Percentiles rank a stretch among this genome's conserved stretches.
These are phyloP conservation scores for Catharus ustulatus DNA, from an alignment of 2,797 vertebrate species.

Conservation along the genomic window DNA sequence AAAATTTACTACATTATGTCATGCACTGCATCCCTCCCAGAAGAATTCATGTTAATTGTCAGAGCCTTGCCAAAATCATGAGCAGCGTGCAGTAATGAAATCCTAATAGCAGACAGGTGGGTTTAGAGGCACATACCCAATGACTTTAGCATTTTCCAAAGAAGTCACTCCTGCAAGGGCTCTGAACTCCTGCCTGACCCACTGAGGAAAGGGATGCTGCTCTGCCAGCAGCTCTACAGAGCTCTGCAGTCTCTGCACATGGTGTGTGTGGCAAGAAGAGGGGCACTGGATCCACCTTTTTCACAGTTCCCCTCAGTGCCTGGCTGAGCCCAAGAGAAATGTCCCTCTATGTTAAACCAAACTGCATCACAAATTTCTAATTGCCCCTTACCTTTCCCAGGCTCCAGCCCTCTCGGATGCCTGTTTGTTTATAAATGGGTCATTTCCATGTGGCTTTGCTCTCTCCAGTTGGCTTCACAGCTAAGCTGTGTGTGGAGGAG, in stretches of 20 bases:
- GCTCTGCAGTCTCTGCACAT: background rate
- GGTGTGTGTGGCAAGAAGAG: background rate
- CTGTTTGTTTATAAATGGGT: background rate
- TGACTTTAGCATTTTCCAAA: background rate
- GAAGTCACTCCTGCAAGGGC: background rate
- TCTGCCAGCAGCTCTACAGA: background rate
- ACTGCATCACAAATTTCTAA: background rate
- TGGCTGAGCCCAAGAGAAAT: background rate
- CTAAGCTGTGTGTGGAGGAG: background rate
- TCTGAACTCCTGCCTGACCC: background rate
- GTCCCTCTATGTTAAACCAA: background rate
- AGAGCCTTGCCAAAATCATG: slow-evolving; percentile 50
- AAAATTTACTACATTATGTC: slow-evolving; percentile 70
- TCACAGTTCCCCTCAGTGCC: background rate
- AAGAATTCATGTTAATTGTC: slow-evolving; percentile 72
- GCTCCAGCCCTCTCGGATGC: background rate
- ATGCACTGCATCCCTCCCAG: slow-evolving; percentile 52
- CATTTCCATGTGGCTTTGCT: slow-evolving; percentile 1
- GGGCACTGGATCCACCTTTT: background rate
- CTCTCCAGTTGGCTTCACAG: background rate
- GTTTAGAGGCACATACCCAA: background rate
- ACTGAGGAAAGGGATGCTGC: background rate
- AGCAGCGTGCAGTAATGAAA: slow-evolving; percentile 59
- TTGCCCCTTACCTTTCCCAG: slow-evolving; percentile 9
- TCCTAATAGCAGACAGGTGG: slow-evolving; percentile 66